These are phyloP conservation scores for Mimumesa dahlbomi DNA, from an alignment of 2,888 invertebrate species.

Conservation along the genomic window DNA sequence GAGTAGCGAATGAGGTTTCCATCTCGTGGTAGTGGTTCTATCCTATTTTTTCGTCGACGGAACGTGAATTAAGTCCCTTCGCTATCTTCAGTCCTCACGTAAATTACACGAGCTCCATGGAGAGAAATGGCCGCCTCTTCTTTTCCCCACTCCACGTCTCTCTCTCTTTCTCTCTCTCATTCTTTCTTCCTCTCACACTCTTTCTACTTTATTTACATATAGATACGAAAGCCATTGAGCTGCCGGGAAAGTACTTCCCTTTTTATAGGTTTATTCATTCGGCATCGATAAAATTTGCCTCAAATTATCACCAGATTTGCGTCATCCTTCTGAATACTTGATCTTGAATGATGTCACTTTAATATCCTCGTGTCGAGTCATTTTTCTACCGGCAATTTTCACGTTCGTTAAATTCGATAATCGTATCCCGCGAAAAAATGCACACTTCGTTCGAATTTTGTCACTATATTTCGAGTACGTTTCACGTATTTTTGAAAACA, in stretches of 20 bases:
- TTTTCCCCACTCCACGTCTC: conserved; percentile 46
- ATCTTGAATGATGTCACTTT: not conserved
- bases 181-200: conserved; percentile 33
- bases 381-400: too few species aligned
- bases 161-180: conserved; percentile 23
- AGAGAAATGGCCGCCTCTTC: conserved; percentile 66
- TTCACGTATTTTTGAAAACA: not conserved
- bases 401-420: too few species aligned
- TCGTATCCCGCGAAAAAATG: too few species aligned
- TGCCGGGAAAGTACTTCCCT: conserved; percentile 63
- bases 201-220: conserved; percentile 76
- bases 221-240: conserved; percentile 74
- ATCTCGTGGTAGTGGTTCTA: conserved; percentile 52
- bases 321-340: conserved; percentile 6
- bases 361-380: too few species aligned
- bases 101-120: conserved; percentile 65
- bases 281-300: conserved; percentile 66
- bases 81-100: conserved; percentile 69
- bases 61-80: conserved; percentile 66
- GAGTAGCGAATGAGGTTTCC: conserved; percentile 68
- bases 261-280: conserved; percentile 64
- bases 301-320: conserved; percentile 52
- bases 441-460: not conserved
- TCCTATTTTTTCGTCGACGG: conserved; percentile 50
- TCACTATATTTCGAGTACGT: too few species aligned